These are phyloP conservation scores for Galagoides demidoff DNA, from an alignment of 2,797 vertebrate genomes.

Conservation along the genomic window DNA sequence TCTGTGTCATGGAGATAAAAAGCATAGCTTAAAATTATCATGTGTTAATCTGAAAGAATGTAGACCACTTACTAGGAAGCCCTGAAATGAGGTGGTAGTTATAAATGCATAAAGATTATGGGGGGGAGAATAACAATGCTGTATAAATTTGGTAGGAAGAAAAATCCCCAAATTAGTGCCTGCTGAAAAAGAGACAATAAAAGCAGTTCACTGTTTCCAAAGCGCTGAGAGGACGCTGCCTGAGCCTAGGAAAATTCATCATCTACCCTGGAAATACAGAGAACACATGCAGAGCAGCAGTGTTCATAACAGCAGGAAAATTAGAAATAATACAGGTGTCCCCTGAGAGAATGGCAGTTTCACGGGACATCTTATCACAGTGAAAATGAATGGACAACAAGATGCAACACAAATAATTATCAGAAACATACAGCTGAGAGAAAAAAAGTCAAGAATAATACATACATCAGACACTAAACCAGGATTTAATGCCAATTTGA, in stretches of 20 bases:
- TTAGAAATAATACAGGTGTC: not conserved
- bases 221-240: not conserved
- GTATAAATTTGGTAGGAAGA: not conserved
- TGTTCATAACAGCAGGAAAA: not conserved
- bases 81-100: not conserved
- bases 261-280: not conserved
- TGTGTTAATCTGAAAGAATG: not conserved
- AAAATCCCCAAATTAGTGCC: not conserved
- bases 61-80: not conserved
- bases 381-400: not conserved
- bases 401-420: not conserved
- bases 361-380: accelerated
- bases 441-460: not conserved
- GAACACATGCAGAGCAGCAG: not conserved
- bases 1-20: not conserved
- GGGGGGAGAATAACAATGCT: not conserved
- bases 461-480: not conserved
- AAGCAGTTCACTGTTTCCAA: not conserved
- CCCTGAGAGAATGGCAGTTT: not conserved
- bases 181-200: not conserved
- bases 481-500: not conserved
- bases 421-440: not conserved
- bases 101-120: not conserved
- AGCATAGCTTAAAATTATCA: not conserved
- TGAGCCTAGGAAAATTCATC: not conserved